Percentiles rank a stretch among this genome's conserved stretches.
These are phyloP conservation scores for human (Homo sapiens) DNA, from an alignment of 2,113 vertebrate species.

Conservation along the genomic window GRCh38 chr7:54785001-54785500, in stretches of 20 bases:
- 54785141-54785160: no score
- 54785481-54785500: not conserved
- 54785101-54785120: not conserved
- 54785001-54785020: not conserved
- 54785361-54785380: not conserved
- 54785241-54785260: not conserved
- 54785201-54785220: not conserved
- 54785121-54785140: not conserved
- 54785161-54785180: not conserved
- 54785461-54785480: not conserved
- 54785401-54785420: not conserved
- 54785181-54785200: not conserved
- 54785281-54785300: not conserved
- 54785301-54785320: no score
- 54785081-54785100: not conserved
- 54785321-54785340: rapidly evolving
- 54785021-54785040: not conserved
- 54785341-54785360: not conserved
- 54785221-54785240: not conserved
- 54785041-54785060: not conserved
- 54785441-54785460: not conserved
- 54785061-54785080: not conserved
- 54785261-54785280: not conserved
- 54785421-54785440: rapidly evolving
- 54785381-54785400: not conserved